Percentiles rank a stretch among this genome's conserved stretches.
Evolutionary conservation across 2,113 vertebrate species (phyloP).

Genomic region (Potamarius usumacintae): DNA sequence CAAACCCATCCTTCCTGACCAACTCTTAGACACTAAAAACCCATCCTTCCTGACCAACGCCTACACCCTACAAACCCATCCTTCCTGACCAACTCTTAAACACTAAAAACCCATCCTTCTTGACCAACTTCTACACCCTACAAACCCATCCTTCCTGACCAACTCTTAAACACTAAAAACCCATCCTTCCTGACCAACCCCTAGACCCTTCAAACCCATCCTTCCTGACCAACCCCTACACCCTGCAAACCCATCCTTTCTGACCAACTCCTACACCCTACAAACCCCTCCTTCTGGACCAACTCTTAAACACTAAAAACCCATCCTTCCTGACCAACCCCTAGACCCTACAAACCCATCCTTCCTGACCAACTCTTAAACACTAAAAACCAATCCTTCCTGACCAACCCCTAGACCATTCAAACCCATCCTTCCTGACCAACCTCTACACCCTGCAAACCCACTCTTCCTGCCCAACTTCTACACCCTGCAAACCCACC

Average conservation of each 20-base stretch:
- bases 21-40: neutral
- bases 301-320: neutral
- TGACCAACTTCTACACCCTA: neutral
- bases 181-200: neutral
- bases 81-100: no score
- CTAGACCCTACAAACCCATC: neutral
- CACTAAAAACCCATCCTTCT: neutral
- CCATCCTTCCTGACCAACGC: no score
- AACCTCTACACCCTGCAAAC: neutral
- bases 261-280: neutral
- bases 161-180: neutral
- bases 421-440: neutral
- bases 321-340: neutral
- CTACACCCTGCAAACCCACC: neutral
- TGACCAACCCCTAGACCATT: neutral
- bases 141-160: neutral
- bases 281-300: neutral
- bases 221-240: neutral
- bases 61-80: neutral
- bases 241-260: neutral
- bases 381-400: neutral
- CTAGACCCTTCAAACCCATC: neutral
- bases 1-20: neutral
- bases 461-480: neutral
- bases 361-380: neutral